Percentiles rank a stretch among this genome's conserved stretches.
These are phyloP conservation scores for Stichodactyla mertensii DNA, from an alignment of 64 coral and sea anemone species.

Conservation along the genomic window DNA sequence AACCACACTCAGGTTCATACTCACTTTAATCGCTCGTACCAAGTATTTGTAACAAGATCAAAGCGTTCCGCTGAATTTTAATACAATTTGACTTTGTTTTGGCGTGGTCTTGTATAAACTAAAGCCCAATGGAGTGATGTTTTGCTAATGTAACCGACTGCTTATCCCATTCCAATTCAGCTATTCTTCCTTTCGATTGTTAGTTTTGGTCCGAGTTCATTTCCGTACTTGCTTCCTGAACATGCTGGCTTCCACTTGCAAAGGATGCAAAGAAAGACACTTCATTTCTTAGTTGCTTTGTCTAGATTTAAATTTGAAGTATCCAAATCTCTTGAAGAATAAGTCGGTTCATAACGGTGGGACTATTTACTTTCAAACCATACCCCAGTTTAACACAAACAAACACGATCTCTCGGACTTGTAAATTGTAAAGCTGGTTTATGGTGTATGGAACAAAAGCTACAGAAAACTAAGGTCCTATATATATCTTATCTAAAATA, in stretches of 20 bases:
- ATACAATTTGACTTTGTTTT: too few relatives aligned
- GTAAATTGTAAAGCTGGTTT: too few relatives aligned
- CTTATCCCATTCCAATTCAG: background rate
- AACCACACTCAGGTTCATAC: too few relatives aligned
- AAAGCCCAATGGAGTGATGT: background rate
- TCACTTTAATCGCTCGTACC: too few relatives aligned
- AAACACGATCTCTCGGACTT: too few relatives aligned
- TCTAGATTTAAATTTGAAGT: background rate
- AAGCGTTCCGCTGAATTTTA: too few relatives aligned
- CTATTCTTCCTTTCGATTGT: background rate
- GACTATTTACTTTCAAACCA: background rate
- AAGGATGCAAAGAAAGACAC: background rate
- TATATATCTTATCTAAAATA: too few relatives aligned
- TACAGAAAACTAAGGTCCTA: too few relatives aligned
- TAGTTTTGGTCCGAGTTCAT: background rate
- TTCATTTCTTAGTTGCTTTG: background rate
- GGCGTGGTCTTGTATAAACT: background rate
- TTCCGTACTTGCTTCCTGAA: background rate
- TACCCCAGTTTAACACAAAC: too few relatives aligned
- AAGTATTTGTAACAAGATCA: too few relatives aligned
- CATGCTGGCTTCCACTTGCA: background rate
- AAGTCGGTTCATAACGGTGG: background rate
- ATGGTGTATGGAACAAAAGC: too few relatives aligned
- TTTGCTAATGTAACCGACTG: background rate
- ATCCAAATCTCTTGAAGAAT: background rate